A percentile compares a stretch with the other conserved stretches of the same genome.
These are phyloP conservation scores for Varroa destructor DNA, from an alignment of 1,140 invertebrate species.

Conservation along the genomic window DNA sequence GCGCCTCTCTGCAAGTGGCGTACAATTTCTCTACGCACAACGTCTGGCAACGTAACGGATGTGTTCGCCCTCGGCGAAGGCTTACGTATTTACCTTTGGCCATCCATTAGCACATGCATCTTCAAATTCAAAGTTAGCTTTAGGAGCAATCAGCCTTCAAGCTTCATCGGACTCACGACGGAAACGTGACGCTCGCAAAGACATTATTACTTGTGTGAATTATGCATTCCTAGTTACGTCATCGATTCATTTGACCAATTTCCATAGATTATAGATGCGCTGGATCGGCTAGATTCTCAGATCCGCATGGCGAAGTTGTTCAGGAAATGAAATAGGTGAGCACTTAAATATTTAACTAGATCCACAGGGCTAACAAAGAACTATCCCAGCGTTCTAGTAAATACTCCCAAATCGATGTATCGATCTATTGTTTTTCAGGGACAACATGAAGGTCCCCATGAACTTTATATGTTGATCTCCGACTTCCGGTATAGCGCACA, in stretches of 20 bases:
- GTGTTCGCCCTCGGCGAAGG: constrained; percentile 57
- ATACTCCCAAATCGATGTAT: constrained; percentile 48
- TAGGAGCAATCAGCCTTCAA: too few relatives aligned
- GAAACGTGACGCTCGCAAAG: too few relatives aligned
- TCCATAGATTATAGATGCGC: too few relatives aligned
- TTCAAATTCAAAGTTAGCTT: too few relatives aligned
- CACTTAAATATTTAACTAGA: constrained; percentile 52
- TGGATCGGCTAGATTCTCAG: too few relatives aligned
- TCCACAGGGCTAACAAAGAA: constrained; percentile 76
- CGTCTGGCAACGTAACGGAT: constrained; percentile 49
- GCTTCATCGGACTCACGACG: too few relatives aligned
- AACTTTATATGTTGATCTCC: constrained; percentile 47
- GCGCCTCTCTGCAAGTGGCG: constrained; percentile 71
- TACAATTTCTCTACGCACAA: constrained; percentile 53
- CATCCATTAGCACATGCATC: constrained; percentile 86
- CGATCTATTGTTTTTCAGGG: background rate
- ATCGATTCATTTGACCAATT: too few relatives aligned
- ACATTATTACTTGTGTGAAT: too few relatives aligned
- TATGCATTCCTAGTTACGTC: too few relatives aligned
- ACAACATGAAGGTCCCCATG: constrained; percentile 39
- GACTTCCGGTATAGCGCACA: constrained; percentile 50
- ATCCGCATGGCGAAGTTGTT: too few relatives aligned
- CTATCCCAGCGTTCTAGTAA: constrained; percentile 66
- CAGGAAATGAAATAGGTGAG: too few relatives aligned
- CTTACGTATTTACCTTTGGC: constrained; percentile 59